These are phyloP conservation scores for Octopus sinensis DNA, from an alignment of 1,140 invertebrate genomes.

Conservation along the genomic window DNA sequence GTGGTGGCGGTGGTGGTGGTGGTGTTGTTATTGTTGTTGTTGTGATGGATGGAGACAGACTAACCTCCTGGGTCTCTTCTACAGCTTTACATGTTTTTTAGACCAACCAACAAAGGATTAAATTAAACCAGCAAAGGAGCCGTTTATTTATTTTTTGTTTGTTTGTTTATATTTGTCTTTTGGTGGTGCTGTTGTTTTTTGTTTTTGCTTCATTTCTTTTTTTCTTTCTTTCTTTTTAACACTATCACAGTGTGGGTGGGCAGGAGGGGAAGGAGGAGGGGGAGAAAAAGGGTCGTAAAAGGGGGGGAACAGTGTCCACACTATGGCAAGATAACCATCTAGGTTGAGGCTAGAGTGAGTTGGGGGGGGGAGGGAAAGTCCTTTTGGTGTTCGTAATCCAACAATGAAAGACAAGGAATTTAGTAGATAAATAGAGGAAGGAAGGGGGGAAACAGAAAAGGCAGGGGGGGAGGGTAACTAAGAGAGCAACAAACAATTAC, in stretches of 20 bases:
- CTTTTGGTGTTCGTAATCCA: too few relatives aligned
- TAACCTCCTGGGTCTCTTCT: background rate
- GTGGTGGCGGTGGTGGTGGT: too few relatives aligned
- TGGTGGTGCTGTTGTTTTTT: background rate
- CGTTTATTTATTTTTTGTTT: background rate
- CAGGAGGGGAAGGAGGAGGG: background rate
- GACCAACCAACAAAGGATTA: background rate
- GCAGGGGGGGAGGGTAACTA: too few relatives aligned
- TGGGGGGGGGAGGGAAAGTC: too few relatives aligned
- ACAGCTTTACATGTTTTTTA: background rate
- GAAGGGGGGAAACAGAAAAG: too few relatives aligned
- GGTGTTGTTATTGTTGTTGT: background rate
- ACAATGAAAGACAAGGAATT: too few relatives aligned
- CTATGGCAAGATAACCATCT: background rate
- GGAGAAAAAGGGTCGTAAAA: background rate
- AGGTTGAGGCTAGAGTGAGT: background rate
- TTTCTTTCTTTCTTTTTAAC: background rate
- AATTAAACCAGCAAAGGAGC: background rate
- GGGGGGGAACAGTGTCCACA: background rate
- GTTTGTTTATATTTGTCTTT: background rate
- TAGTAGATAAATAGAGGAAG: too few relatives aligned
- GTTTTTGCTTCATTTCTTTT: background rate
- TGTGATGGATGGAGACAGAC: conserved; percentile 9
- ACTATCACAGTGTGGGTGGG: background rate
- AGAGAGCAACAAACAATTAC: too few relatives aligned